A percentile compares a stretch with the other conserved stretches of the same genome.
These are phyloP conservation scores for Engraulis encrasicolus DNA, from an alignment of 2,113 vertebrate species.

Conservation along the genomic window DNA sequence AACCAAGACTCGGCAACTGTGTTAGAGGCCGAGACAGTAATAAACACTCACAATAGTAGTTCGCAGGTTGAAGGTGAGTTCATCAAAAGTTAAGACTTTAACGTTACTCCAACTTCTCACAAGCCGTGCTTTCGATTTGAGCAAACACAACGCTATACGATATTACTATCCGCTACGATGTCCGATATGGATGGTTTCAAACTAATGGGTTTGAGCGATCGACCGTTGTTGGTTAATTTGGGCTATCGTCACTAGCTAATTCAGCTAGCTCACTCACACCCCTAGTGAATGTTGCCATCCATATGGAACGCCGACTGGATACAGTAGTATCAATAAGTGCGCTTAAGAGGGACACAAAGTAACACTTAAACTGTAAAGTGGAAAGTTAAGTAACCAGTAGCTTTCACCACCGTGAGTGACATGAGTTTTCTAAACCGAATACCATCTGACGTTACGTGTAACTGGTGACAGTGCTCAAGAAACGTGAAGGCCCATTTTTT, in stretches of 20 bases:
- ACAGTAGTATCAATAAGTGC: not conserved
- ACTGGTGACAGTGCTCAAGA: not conserved
- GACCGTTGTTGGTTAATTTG: slow-evolving; percentile 46
- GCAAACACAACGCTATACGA: not conserved
- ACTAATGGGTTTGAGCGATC: not conserved
- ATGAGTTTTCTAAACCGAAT: not conserved
- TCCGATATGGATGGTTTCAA: slow-evolving; percentile 14
- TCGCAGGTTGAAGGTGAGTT: slow-evolving; percentile 80
- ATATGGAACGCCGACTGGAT: slow-evolving; percentile 9
- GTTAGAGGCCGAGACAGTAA: slow-evolving; percentile 74
- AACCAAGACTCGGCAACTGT: slow-evolving; percentile 64
- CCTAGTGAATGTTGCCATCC: not conserved
- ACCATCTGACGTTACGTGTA: not conserved
- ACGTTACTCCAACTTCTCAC: slow-evolving; percentile 19
- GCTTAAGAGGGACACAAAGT: not conserved
- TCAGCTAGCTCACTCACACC: slow-evolving; percentile 10
- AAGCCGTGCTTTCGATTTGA: slow-evolving; percentile 18
- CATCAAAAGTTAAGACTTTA: slow-evolving; percentile 49
- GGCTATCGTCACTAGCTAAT: slow-evolving; percentile 35
- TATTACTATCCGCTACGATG: slow-evolving; percentile 3
- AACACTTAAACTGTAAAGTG: not conserved
- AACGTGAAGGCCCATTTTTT: not conserved
- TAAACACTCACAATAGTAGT: slow-evolving; percentile 77
- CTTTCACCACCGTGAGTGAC: not conserved
- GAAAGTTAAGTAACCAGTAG: not conserved